Evolutionary conservation across 2,888 invertebrate genomes (phyloP).

Genomic region (Theretra japonica): DNA sequence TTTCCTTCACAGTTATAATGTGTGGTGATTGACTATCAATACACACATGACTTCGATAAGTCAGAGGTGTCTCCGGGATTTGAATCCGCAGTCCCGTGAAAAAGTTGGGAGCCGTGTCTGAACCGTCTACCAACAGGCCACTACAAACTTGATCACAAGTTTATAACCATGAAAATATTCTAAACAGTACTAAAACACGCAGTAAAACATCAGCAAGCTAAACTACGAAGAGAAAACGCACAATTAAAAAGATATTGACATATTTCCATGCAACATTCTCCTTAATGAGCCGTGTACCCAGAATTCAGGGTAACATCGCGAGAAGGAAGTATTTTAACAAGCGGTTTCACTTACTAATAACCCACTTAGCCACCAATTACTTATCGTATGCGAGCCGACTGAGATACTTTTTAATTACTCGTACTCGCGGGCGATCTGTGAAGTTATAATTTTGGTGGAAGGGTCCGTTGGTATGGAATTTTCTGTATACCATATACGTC

Average conservation of each 20-base stretch:
- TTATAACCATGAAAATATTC: too few relatives aligned
- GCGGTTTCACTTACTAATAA: constrained; percentile 51
- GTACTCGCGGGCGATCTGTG: not conserved
- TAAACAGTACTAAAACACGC: too few relatives aligned
- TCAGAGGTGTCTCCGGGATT: too few relatives aligned
- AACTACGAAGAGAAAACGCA: not conserved
- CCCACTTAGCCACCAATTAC: constrained; percentile 48
- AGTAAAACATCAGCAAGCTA: not conserved
- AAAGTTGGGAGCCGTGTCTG: too few relatives aligned
- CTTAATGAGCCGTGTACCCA: constrained; percentile 48
- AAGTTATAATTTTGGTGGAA: not conserved
- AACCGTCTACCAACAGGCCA: too few relatives aligned
- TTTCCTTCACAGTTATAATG: too few relatives aligned
- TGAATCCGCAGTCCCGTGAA: too few relatives aligned
- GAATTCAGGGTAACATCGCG: constrained; percentile 45
- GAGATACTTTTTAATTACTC: constrained; percentile 15
- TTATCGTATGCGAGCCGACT: not conserved
- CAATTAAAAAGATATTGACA: constrained; percentile 23
- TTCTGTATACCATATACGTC: too few relatives aligned
- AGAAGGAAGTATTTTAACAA: constrained; percentile 53
- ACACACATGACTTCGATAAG: too few relatives aligned
- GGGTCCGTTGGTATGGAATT: not conserved
- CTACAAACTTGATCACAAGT: too few relatives aligned
- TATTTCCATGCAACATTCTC: constrained; percentile 34
- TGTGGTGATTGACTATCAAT: too few relatives aligned